phyloP scores from a whole-genome alignment of 2,113 vertebrate genomes.

The Mesoclemmys tuberculata region DNA sequence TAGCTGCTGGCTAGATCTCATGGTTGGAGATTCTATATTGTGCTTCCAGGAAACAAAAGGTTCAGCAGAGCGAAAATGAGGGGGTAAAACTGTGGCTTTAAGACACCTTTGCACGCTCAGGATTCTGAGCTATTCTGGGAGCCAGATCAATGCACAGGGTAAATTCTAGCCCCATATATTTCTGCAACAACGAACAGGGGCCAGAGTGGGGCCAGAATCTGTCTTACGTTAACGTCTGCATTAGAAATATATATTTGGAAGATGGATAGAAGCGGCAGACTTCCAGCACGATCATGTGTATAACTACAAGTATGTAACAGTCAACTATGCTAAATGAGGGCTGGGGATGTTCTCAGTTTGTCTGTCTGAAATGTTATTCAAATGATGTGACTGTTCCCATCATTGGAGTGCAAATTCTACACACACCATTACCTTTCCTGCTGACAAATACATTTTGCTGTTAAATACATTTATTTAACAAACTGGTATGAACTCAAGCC shows the following conservation, averaged over 20 bases:
- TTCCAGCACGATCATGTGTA: not conserved
- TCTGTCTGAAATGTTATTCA: not conserved
- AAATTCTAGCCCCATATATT: not conserved
- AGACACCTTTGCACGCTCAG: not conserved
- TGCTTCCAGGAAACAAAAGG: constrained; percentile 24
- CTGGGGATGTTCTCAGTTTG: fast-evolving
- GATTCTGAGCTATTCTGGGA: fast-evolving
- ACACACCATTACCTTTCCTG: not conserved
- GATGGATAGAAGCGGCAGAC: not conserved
- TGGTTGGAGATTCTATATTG: not conserved
- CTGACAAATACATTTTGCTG: constrained; percentile 35
- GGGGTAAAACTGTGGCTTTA: not conserved
- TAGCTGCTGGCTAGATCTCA: not conserved
- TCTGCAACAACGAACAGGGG: not conserved
- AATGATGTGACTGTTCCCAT: constrained; percentile 28
- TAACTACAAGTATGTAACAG: not conserved
- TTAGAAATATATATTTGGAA: not conserved
- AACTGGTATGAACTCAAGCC: constrained; percentile 22
- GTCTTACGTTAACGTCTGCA: not conserved
- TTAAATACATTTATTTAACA: not conserved
- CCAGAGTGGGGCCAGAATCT: not conserved
- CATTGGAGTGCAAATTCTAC: not conserved
- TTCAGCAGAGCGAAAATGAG: not conserved
- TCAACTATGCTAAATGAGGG: not conserved
- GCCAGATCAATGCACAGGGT: not conserved